Conservation (phyloP, 2,113 vertebrate species). For the Tetrao urogallus region DNA sequence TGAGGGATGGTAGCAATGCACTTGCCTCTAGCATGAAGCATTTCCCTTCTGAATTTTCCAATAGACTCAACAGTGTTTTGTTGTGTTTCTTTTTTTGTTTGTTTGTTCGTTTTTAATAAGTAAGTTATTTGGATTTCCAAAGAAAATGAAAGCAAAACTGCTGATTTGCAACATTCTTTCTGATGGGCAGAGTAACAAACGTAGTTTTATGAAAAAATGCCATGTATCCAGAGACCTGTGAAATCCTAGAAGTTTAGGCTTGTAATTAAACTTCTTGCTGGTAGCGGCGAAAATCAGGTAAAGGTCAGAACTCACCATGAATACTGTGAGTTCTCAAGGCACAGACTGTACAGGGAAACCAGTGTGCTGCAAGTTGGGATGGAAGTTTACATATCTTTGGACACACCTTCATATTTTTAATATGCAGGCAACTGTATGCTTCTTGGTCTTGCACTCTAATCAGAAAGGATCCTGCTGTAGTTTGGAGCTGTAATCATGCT, state of each 20-base stretch:
- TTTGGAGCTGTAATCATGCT: neutral
- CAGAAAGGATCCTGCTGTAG: neutral
- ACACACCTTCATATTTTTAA: neutral
- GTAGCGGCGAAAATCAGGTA: neutral
- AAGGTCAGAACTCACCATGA: neutral
- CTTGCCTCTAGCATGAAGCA: neutral
- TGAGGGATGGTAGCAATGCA: neutral
- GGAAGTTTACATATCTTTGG: neutral
- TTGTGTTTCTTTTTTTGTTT: too few relatives aligned
- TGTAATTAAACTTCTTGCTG: neutral
- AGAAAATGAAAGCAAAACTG: neutral
- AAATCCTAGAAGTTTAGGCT: neutral
- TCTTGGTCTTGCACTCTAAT: neutral
- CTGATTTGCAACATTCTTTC: neutral
- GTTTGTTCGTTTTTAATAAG: neutral
- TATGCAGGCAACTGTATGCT: neutral
- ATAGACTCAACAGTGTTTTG: neutral
- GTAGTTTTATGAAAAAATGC: conserved; percentile 2
- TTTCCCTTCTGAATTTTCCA: neutral
- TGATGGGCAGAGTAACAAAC: neutral
- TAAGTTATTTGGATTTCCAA: neutral
- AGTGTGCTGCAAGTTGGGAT: neutral
- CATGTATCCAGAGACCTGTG: neutral
- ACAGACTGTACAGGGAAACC: neutral
- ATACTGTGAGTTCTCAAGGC: neutral